Conservation (phyloP, 2,888 invertebrate species). For the Leptinotarsa peninsularis region DNA sequence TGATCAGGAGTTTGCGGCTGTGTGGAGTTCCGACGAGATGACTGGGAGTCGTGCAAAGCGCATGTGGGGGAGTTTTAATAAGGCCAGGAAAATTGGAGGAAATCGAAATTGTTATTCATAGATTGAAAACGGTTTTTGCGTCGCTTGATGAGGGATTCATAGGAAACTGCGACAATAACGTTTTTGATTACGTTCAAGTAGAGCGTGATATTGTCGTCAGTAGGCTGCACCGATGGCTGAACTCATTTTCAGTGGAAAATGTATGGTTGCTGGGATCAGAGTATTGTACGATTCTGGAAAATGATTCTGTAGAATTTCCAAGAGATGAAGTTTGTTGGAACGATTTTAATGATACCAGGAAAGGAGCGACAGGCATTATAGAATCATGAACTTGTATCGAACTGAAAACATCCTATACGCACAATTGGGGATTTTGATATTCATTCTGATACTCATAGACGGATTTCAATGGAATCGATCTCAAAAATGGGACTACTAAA, state of each 20-base stretch:
- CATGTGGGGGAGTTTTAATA: constrained; percentile 44
- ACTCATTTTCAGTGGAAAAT: neutral
- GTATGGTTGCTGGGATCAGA: neutral
- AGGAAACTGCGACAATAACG: constrained; percentile 24
- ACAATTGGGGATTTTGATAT: no score
- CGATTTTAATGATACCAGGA: no score
- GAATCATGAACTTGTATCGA: no score
- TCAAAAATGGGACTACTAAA: no score
- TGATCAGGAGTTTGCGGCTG: constrained; percentile 38
- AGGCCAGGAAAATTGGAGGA: constrained; percentile 45
- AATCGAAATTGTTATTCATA: constrained; percentile 49
- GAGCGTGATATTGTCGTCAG: constrained; percentile 14
- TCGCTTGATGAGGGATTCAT: constrained; percentile 19
- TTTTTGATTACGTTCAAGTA: constrained; percentile 22
- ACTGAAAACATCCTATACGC: no score
- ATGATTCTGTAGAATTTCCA: no score
- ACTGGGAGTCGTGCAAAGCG: constrained; percentile 40
- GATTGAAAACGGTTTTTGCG: constrained; percentile 41
- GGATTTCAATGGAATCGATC: no score
- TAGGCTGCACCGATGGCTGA: neutral
- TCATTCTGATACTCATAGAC: no score
- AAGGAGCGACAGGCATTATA: no score
- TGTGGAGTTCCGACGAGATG: constrained; percentile 41
- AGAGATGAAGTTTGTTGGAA: no score
- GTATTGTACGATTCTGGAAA: no score